Evolutionary conservation across 2,113 vertebrate species (phyloP).

Genomic region (Chloropsis hardwickii): DNA sequence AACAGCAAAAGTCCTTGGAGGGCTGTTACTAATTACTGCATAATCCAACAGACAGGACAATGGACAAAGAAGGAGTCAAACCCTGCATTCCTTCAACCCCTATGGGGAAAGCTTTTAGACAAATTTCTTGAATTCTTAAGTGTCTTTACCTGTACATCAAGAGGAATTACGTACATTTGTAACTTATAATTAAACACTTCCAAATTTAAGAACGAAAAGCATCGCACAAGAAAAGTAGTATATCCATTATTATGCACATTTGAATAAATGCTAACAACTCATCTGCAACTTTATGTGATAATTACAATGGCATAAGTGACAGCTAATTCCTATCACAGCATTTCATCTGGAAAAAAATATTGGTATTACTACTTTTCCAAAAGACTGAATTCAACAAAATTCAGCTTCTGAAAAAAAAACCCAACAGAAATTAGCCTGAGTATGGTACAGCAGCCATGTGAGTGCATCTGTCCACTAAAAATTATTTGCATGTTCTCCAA

Average conservation of each 20-base stretch:
- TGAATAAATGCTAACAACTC: neutral
- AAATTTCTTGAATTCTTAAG: neutral
- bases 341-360: neutral
- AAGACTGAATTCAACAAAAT: neutral
- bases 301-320: neutral
- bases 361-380: neutral
- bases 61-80: neutral
- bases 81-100: neutral
- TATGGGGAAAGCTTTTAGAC: neutral
- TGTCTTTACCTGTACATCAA: neutral
- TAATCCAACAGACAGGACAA: neutral
- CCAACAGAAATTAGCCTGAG: neutral
- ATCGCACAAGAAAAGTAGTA: neutral
- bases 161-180: neutral
- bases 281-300: neutral
- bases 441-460: rapidly evolving
- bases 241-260: neutral
- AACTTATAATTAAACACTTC: neutral
- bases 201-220: neutral
- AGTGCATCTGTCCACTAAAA: neutral
- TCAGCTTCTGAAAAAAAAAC: neutral
- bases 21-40: neutral
- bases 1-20: neutral
- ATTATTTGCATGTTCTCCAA: neutral
- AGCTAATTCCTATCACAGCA: neutral